phyloP scores from a whole-genome alignment of 2,888 invertebrate species.

The Parnassius smintheus region DNA sequence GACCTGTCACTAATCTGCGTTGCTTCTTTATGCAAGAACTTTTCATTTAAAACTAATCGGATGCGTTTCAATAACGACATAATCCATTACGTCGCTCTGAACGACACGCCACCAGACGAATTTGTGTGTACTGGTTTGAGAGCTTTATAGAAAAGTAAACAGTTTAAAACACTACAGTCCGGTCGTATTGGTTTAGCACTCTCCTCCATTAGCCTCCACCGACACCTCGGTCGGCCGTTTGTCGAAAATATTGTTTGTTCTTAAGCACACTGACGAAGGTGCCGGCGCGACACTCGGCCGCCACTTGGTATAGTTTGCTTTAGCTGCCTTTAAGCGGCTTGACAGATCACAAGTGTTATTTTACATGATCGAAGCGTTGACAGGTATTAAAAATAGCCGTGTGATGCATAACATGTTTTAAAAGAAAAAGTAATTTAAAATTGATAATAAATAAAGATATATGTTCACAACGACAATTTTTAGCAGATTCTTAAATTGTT shows the following conservation, averaged over 20 bases:
- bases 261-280: conserved; percentile 52
- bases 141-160: conserved; percentile 80
- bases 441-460: too few relatives aligned
- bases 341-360: conserved; percentile 37
- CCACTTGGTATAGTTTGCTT: conserved; percentile 64
- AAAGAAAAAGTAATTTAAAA: too few relatives aligned
- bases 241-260: conserved; percentile 72
- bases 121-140: conserved; percentile 55
- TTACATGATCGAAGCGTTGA: conserved; percentile 33
- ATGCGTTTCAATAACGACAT: background rate
- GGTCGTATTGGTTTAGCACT: conserved; percentile 77
- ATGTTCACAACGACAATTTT: too few relatives aligned
- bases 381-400: conserved; percentile 6
- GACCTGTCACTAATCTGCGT: too few relatives aligned
- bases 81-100: conserved; percentile 38
- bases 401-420: background rate
- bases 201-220: conserved; percentile 73
- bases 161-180: conserved; percentile 79
- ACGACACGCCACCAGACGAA: conserved; percentile 48
- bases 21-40: too few relatives aligned
- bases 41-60: background rate
- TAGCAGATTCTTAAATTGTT: too few relatives aligned
- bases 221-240: conserved; percentile 72
- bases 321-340: conserved; percentile 47
- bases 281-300: conserved; percentile 62